Evolutionary conservation across 2,113 vertebrate species (phyloP).

Genomic region (Coregonus clupeaformis): DNA sequence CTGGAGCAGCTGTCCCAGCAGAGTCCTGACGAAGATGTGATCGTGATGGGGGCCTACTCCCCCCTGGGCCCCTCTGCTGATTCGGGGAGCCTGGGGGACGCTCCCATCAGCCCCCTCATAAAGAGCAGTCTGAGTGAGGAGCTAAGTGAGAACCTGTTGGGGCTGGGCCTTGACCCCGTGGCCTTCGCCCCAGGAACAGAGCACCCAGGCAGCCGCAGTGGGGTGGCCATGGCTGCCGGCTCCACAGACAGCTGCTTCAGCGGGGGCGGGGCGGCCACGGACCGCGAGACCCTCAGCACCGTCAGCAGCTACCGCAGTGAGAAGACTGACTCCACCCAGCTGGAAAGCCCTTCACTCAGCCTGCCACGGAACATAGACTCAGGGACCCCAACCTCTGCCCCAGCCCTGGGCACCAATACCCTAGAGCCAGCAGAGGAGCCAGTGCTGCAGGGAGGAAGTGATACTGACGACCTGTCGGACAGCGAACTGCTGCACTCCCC

Average conservation of each 20-base stretch:
- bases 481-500: conserved; percentile 78
- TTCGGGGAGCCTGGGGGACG: conserved; percentile 79
- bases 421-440: conserved; percentile 42
- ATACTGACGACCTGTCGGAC: conserved; percentile 82
- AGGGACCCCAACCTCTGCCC: conserved; percentile 44
- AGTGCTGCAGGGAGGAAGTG: conserved; percentile 73
- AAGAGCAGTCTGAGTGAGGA: conserved; percentile 87
- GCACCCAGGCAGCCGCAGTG: conserved; percentile 69
- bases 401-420: conserved; percentile 27
- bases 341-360: conserved; percentile 84
- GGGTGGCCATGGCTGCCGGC: conserved; percentile 76
- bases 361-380: conserved; percentile 46
- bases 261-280: conserved; percentile 76
- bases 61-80: conserved; percentile 72
- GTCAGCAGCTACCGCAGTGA: conserved; percentile 89
- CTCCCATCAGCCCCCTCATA: conserved; percentile 84
- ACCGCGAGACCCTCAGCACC: conserved; percentile 83
- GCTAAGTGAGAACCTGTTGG: conserved; percentile 84
- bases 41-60: conserved; percentile 59
- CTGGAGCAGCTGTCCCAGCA: conserved; percentile 45
- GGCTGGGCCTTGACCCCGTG: conserved; percentile 74
- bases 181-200: conserved; percentile 70
- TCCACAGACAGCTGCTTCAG: conserved; percentile 90
- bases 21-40: conserved; percentile 52
- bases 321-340: conserved; percentile 87